Percentiles rank a stretch among this genome's conserved stretches.
phyloP scores from a whole-genome alignment of 2,888 invertebrate genomes.

The Selenia dentaria region DNA sequence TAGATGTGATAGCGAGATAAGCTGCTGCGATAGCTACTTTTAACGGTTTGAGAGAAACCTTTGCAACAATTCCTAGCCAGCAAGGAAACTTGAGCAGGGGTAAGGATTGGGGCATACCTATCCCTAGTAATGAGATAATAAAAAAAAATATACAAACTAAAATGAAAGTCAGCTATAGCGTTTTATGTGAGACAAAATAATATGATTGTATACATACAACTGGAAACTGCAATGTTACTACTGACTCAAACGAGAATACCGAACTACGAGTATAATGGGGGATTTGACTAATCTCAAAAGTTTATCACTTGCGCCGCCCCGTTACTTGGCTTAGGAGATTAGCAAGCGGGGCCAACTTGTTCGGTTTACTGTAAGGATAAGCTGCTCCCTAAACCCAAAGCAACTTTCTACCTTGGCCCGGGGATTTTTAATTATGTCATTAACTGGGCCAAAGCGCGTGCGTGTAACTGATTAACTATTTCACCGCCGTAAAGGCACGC shows the following conservation, averaged over 20 bases:
- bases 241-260: slow-evolving; percentile 16
- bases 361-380: slow-evolving; percentile 72
- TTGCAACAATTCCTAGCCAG: too few relatives aligned
- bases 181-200: too few relatives aligned
- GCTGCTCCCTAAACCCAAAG: slow-evolving; percentile 43
- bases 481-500: slow-evolving; percentile 62
- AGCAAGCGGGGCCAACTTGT: slow-evolving; percentile 73
- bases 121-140: too few relatives aligned
- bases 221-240: slow-evolving; percentile 6
- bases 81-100: too few relatives aligned
- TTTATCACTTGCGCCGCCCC: slow-evolving; percentile 62
- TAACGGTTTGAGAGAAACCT: too few relatives aligned
- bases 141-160: too few relatives aligned
- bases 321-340: slow-evolving; percentile 76
- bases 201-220: too few relatives aligned
- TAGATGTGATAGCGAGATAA: too few relatives aligned
- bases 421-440: slow-evolving; percentile 75
- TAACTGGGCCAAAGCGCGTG: slow-evolving; percentile 68
- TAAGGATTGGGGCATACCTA: too few relatives aligned
- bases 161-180: too few relatives aligned
- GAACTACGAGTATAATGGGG: slow-evolving; percentile 1
- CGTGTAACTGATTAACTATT: slow-evolving; percentile 71
- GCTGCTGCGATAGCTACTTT: too few relatives aligned
- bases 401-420: slow-evolving; percentile 54
- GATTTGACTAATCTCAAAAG: slow-evolving; percentile 43